These are phyloP conservation scores for Aphidoletes aphidimyza DNA, from an alignment of 2,888 invertebrate genomes.

Conservation along the genomic window DNA sequence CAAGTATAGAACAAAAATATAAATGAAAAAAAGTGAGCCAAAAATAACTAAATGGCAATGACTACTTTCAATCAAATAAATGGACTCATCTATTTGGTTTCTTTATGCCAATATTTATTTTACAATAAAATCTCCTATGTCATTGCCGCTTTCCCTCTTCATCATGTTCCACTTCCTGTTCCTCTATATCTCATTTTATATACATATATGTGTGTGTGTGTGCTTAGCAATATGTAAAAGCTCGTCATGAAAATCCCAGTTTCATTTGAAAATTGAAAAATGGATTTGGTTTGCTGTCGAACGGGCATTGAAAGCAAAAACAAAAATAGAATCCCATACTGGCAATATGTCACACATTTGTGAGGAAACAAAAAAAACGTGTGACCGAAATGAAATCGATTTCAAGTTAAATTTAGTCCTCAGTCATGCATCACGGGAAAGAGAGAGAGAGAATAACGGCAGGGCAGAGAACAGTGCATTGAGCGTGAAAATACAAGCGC, in stretches of 20 bases:
- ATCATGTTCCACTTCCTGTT: neutral
- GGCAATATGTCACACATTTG: constrained; percentile 39
- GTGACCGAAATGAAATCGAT: constrained; percentile 37
- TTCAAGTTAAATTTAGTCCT: constrained; percentile 43
- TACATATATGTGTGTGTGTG: too few species aligned
- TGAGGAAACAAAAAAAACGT: neutral
- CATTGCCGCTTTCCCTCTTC: too few species aligned
- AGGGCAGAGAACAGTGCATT: neutral
- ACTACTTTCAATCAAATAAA: constrained; percentile 24
- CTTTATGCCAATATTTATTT: constrained; percentile 31
- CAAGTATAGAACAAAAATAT: neutral
- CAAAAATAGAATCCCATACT: neutral
- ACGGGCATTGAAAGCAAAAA: neutral
- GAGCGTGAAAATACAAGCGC: neutral
- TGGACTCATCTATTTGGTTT: neutral
- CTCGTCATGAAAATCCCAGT: neutral
- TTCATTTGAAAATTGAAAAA: constrained; percentile 34
- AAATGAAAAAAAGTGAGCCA: neutral
- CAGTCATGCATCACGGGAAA: neutral
- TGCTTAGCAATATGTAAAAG: neutral
- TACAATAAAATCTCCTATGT: neutral
- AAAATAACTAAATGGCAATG: neutral
- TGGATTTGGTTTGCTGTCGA: neutral
- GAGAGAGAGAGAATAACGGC: neutral
- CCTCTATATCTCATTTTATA: neutral